A percentile compares a stretch with the other conserved stretches of the same genome.
These are phyloP conservation scores for Cylloceria caligata DNA, from an alignment of 2,888 invertebrate species.

Conservation along the genomic window DNA sequence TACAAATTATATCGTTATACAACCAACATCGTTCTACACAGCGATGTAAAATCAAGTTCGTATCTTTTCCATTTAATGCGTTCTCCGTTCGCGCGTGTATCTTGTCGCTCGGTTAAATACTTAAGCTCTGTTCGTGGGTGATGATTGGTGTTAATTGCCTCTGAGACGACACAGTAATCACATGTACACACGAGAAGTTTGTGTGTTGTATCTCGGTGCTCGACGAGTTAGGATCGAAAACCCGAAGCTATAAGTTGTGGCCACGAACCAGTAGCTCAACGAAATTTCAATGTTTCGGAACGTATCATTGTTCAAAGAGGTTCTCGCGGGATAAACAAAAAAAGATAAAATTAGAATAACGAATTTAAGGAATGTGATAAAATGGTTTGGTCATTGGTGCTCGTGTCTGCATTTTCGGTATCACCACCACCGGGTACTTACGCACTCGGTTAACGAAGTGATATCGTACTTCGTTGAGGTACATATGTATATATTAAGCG, in stretches of 20 bases:
- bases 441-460: conserved; percentile 11
- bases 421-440: neutral
- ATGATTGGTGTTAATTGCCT: conserved; percentile 71
- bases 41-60: neutral
- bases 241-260: neutral
- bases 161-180: conserved; percentile 61
- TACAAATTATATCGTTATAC: too few relatives aligned
- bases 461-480: conserved; percentile 1
- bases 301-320: neutral
- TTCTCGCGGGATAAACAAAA: neutral
- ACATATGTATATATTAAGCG: conserved; percentile 11
- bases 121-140: conserved; percentile 31
- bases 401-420: neutral
- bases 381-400: conserved; percentile 4
- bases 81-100: conserved; percentile 17
- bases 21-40: too few relatives aligned
- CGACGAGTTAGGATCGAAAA: conserved; percentile 54
- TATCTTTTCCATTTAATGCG: neutral
- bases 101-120: conserved; percentile 23
- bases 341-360: neutral
- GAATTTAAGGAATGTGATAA: neutral
- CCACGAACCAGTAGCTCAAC: neutral
- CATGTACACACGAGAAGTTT: conserved; percentile 59
- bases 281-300: conserved; percentile 38
- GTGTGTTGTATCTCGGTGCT: conserved; percentile 61